A percentile compares a stretch with the other conserved stretches of the same genome.
Conservation (phyloP, 2,888 invertebrate species). For the Cephalotes varians region DNA sequence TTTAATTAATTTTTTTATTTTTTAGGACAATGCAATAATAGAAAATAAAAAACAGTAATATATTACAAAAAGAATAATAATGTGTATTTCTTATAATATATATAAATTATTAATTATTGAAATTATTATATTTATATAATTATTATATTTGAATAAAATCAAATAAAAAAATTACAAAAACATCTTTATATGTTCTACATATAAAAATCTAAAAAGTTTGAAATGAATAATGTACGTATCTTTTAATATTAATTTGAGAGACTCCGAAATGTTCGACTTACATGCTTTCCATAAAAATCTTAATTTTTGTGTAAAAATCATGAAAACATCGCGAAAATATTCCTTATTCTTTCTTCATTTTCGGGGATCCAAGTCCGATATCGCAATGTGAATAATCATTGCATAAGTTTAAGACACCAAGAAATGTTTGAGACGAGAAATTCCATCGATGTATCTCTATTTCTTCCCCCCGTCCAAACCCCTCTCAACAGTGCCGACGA, state of each 20-base stretch:
- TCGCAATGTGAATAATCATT: constrained; percentile 69
- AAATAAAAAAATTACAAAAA: neutral
- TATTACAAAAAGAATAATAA: neutral
- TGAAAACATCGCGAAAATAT: neutral
- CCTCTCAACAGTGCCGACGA: constrained; percentile 2
- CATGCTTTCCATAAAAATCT: neutral
- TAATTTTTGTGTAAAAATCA: neutral
- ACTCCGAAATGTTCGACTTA: neutral
- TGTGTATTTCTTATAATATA: neutral
- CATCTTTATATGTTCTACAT: neutral
- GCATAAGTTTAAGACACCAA: constrained; percentile 68
- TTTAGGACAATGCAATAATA: neutral
- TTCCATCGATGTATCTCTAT: constrained; percentile 8
- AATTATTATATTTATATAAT: neutral
- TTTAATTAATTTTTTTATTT: neutral
- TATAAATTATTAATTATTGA: neutral
- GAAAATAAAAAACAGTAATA: too few species aligned
- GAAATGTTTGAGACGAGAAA: constrained; percentile 39
- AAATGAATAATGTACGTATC: neutral
- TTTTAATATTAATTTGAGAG: neutral
- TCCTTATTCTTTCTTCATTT: neutral
- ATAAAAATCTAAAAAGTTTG: neutral
- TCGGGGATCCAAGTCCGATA: constrained; percentile 26
- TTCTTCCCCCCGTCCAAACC: neutral
- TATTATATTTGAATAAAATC: neutral